A percentile compares a stretch with the other conserved stretches of the same genome.
Conservation (phyloP, 1,140 invertebrate species). For the Proales similis region DNA sequence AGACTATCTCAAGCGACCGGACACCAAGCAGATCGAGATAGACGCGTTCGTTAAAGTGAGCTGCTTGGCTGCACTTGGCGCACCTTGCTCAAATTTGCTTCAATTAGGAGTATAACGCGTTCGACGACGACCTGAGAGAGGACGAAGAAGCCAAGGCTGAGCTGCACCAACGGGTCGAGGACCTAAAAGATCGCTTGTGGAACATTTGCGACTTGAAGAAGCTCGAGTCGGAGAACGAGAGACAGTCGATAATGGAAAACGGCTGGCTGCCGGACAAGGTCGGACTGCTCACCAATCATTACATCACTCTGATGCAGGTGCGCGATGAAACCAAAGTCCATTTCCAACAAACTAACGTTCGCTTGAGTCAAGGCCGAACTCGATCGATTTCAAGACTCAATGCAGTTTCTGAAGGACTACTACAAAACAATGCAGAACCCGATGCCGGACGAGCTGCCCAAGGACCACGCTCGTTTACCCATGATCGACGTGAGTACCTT, state of each 20-base stretch:
- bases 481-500: conserved; percentile 46
- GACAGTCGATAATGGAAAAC: conserved; percentile 47
- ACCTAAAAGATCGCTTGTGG: conserved; percentile 51
- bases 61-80: not conserved
- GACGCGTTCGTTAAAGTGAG: conserved; percentile 22
- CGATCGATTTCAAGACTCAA: conserved; percentile 51
- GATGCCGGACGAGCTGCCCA: conserved; percentile 47
- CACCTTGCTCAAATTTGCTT: not conserved
- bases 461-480: conserved; percentile 48
- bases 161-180: conserved; percentile 51
- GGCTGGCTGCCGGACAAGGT: conserved; percentile 52
- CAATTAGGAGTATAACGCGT: conserved; percentile 49
- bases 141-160: conserved; percentile 52
- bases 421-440: conserved; percentile 51
- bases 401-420: conserved; percentile 51
- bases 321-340: not conserved
- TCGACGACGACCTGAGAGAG: conserved; percentile 51
- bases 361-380: conserved; percentile 43
- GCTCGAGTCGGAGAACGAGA: conserved; percentile 49
- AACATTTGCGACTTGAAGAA: conserved; percentile 52
- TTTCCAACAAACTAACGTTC: not conserved
- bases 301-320: conserved; percentile 51
- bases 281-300: conserved; percentile 51
- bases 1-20: conserved; percentile 30
- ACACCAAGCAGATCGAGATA: conserved; percentile 26